Conservation (phyloP, 2,888 invertebrate genomes). For the Mesorhabditis sp. region DNA sequence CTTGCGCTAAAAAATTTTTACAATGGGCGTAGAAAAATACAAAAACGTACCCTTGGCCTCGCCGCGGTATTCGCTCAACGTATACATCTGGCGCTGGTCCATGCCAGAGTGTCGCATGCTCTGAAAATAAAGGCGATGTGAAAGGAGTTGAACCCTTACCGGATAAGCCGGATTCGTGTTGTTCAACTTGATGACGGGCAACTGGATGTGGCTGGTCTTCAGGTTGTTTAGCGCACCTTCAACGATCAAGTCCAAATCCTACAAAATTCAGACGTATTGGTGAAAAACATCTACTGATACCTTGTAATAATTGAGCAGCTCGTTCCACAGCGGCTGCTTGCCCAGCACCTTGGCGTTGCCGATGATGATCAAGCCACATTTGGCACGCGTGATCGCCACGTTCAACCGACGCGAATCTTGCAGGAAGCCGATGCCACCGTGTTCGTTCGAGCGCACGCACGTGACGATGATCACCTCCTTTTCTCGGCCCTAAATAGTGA, state of each 20-base stretch:
- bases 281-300: neutral
- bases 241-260: conserved; percentile 66
- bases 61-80: conserved; percentile 27
- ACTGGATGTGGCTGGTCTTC: conserved; percentile 91
- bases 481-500: conserved; percentile 72
- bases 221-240: conserved; percentile 95
- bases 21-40: conserved; percentile 10
- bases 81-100: conserved; percentile 25
- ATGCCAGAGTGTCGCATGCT: neutral
- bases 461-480: conserved; percentile 99
- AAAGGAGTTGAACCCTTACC: conserved; percentile 4
- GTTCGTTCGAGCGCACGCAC: conserved; percentile 95
- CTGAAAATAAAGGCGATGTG: neutral
- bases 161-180: conserved; percentile 19
- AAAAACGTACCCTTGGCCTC: neutral
- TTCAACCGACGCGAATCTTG: conserved; percentile 95
- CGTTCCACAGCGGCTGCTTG: conserved; percentile 95
- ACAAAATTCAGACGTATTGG: neutral
- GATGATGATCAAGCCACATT: conserved; percentile 77
- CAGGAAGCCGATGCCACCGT: conserved; percentile 96
- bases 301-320: conserved; percentile 68
- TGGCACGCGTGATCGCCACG: conserved; percentile 93
- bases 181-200: conserved; percentile 71
- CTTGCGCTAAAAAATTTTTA: neutral
- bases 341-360: conserved; percentile 98